Evolutionary conservation across 2,113 vertebrate genomes (phyloP), one percentile per base, ranked within the genome.

Genomic region (Python bivittatus): DNA sequence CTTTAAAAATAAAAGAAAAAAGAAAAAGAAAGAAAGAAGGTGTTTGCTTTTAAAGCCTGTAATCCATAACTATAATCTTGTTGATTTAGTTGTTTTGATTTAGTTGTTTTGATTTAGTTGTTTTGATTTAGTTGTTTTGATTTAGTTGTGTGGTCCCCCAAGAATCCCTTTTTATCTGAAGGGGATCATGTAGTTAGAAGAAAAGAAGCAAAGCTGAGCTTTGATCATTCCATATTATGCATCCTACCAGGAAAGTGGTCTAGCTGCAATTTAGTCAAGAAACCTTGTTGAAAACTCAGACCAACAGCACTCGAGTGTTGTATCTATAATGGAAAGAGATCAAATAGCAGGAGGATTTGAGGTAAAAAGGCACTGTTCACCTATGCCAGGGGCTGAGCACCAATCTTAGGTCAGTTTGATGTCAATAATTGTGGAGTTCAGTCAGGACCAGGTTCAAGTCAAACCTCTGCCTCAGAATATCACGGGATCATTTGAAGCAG

Each of bases 271-370:
- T 90, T 23, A 11, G 1, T 88, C 87, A 3, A 12, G 95, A 92
- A 94, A 89, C 2, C 23, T 1, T 85, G 25, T 61, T 8, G 56
- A 93, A 96, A 95, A 52, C 53, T 72, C 88, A 52, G 23, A 2
- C 27, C 64, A 91, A 83, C 12, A 1, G 6, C 29, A 6, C 85
- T 22, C 17, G 90, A 85, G 4, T 38, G 56, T 11, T 89, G 23
- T 9, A 11, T 5, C 72, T 11, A 6, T 86, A 48, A 0, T 0
- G 56, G 27, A 22, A 17, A 92, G 72, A 11, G 54, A 58, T n/a
- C 53, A 83, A 4, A 72, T 53, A 13, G n/a, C n/a, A 52, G 27
- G 22, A 86, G 5, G 68, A 22, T 33, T 20, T 3, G 15, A 79
- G 68, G 68, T 20, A 79, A 79, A 48, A 79, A 38, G 33, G 33